These are phyloP conservation scores for Herminia tarsipennalis DNA, from an alignment of 2,888 invertebrate species.

Conservation along the genomic window DNA sequence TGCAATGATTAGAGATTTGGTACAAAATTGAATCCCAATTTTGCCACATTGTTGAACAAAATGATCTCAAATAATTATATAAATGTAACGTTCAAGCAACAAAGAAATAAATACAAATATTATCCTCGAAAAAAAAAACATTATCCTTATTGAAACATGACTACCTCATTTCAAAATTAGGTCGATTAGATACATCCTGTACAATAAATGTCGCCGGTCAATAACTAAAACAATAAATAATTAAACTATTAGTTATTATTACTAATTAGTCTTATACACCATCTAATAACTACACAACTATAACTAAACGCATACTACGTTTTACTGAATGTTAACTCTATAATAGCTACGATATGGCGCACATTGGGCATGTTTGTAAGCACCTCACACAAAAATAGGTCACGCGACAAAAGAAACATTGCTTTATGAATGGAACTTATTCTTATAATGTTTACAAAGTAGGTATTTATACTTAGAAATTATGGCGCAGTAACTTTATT, in stretches of 20 bases:
- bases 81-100: too few species aligned
- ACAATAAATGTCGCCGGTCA: constrained; percentile 22
- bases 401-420: constrained; percentile 3
- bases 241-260: too few species aligned
- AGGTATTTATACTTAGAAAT: background rate
- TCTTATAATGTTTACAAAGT: background rate
- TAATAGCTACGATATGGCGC: constrained; percentile 78
- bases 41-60: too few species aligned
- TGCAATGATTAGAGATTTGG: too few species aligned
- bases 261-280: background rate
- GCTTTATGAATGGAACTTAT: background rate
- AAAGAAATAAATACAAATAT: too few species aligned
- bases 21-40: too few species aligned
- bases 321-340: constrained; percentile 32
- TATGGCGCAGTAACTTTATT: background rate
- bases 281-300: constrained; percentile 10
- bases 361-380: constrained; percentile 57
- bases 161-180: too few species aligned
- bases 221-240: constrained; percentile 29
- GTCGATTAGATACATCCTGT: too few species aligned
- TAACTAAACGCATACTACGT: constrained; percentile 20
- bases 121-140: too few species aligned
- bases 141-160: too few species aligned
- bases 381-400: constrained; percentile 48
- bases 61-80: too few species aligned